Base-by-base conservation (phyloP, 1,140 invertebrate genomes). In the Drosophila sp. region DNA sequence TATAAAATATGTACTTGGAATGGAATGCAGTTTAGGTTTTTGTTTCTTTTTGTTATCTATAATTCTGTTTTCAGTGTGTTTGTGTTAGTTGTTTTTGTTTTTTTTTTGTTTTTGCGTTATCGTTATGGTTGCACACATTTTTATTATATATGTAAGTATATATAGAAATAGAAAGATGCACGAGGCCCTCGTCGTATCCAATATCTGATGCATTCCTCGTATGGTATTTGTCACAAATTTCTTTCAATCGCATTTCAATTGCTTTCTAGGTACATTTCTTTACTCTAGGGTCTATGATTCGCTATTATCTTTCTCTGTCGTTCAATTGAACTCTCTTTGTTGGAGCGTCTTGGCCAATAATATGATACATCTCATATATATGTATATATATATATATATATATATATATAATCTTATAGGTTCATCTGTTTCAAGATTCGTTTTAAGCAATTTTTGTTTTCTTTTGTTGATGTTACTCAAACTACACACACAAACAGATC, bases 1-100 rank as follows among this genome's bases (percentile, higher is more conserved):
- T 89, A 87, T 87, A 83, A 86, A 86, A 87, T 89, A 87, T 89
- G 83, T 83, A 83, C 69, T 89, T 80, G 84, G 84, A 87, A 81
- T 85, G 66, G 73, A 63, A 79, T 79, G 77, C 70, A 77, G 41
- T 77, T 50, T 50, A 27, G 23, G 63, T 78, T 60, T 72, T 54
- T 66, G 8, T 47, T 30, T 62, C 23, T 33, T 3, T 29, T 54
- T 27, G 6, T 29, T 11, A n/a, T 56, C 8, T 54, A 23, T 56
- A 47, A 47, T 55, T 56, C 4, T 64, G 17, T 38, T 47, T 25
- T 25, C 23, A 23, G 44, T 50, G 63, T 78, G 56, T 66, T 56
- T 68, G 25, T 41, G 27, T 61, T 32, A 32, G 0, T 54, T 27
- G 1, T 33, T 57, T n/a, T 35, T n/a, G 7, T 54, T 54, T 33